A percentile compares a stretch with the other conserved stretches of the same genome.
Conservation (phyloP, 1,140 invertebrate genomes). For the Lasioglossum baleicum region DNA sequence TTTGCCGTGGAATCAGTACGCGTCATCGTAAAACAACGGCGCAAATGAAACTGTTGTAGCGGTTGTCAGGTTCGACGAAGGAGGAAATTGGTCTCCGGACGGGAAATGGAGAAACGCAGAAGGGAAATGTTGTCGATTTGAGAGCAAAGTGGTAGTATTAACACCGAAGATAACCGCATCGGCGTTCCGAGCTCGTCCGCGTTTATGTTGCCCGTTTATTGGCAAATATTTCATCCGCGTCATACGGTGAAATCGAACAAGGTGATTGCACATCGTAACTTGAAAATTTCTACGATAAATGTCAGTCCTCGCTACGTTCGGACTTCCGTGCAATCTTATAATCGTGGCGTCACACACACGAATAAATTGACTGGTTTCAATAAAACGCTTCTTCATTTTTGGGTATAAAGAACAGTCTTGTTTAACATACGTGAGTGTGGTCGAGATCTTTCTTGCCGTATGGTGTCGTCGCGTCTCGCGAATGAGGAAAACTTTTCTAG, state of each 20-base stretch:
- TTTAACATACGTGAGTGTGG: no score
- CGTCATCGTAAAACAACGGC: constrained; percentile 37
- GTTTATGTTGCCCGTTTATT: constrained; percentile 10
- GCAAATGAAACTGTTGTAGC: constrained; percentile 40
- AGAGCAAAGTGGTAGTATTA: constrained; percentile 2
- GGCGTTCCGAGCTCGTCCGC: background rate
- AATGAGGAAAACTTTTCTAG: no score
- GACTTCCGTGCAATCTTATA: background rate
- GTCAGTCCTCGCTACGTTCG: background rate
- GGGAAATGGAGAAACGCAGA: constrained; percentile 34
- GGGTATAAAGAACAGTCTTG: no score
- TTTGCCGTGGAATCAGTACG: background rate
- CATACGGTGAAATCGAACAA: background rate
- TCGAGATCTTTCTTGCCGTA: no score
- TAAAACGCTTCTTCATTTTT: background rate
- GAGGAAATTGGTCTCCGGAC: constrained; percentile 23
- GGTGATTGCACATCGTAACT: constrained; percentile 15
- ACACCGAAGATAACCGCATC: background rate
- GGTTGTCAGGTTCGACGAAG: background rate
- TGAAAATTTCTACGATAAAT: constrained; percentile 18
- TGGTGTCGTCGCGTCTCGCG: no score
- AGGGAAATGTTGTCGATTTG: background rate
- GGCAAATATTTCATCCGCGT: constrained; percentile 18
- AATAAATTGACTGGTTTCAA: background rate
- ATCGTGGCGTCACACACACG: background rate